phyloP scores from a whole-genome alignment of 2,797 vertebrate species.

The Pipistrellus nathusii region DNA sequence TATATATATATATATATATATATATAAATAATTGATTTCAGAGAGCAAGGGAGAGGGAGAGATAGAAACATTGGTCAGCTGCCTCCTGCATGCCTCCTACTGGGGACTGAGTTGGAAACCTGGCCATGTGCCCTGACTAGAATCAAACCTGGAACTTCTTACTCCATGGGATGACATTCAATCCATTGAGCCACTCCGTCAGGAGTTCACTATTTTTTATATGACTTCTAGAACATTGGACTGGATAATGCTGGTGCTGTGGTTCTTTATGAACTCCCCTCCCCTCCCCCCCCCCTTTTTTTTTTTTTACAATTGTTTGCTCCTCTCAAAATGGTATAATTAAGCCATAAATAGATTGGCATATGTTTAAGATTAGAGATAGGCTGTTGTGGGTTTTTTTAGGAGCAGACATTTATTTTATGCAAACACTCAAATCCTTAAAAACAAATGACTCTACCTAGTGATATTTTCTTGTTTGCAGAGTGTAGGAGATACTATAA shows the following conservation, averaged over 20 bases:
- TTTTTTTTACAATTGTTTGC: neutral
- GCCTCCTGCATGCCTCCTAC: too few relatives aligned
- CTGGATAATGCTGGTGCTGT: neutral
- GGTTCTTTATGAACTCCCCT: neutral
- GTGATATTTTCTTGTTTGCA: neutral
- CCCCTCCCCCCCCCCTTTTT: too few relatives aligned
- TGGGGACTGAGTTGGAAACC: too few relatives aligned
- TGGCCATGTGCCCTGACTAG: too few relatives aligned
- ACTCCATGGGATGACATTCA: too few relatives aligned
- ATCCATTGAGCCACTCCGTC: too few relatives aligned
- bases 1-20: too few relatives aligned
- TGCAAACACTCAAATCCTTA: slow-evolving; percentile 19
- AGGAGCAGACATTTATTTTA: neutral
- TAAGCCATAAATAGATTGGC: neutral
- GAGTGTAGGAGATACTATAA: neutral
- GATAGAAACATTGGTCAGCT: too few relatives aligned
- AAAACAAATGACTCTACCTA: neutral
- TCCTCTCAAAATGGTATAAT: neutral
- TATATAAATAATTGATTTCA: neutral
- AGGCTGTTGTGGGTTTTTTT: neutral
- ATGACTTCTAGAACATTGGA: neutral
- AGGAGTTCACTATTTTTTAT: neutral
- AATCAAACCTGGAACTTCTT: too few relatives aligned
- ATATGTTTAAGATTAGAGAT: slow-evolving; percentile 19
- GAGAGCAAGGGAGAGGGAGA: too few relatives aligned